Percentiles rank a stretch among this genome's conserved stretches.
Conservation (phyloP, 1,140 invertebrate species). For the Drosophila pallidifrons region DNA sequence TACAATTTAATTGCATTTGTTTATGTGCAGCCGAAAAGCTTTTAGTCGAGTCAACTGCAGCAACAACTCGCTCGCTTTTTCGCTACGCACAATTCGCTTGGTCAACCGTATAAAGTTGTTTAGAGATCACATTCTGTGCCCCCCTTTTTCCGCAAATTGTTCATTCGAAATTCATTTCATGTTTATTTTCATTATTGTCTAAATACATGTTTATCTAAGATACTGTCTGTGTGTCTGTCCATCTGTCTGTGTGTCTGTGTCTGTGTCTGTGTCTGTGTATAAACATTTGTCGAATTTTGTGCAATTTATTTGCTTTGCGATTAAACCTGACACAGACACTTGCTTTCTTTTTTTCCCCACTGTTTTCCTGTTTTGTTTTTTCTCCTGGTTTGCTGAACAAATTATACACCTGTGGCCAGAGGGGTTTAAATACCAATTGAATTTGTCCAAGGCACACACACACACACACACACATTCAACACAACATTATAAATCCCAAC, state of each 20-base stretch:
- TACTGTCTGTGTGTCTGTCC: background rate
- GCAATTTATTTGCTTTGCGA: slow-evolving; percentile 56
- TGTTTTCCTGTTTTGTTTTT: no score
- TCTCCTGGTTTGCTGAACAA: background rate
- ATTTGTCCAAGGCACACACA: no score
- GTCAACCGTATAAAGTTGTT: slow-evolving; percentile 33
- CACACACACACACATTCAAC: no score
- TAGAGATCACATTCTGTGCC: slow-evolving; percentile 24
- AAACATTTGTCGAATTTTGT: slow-evolving; percentile 32
- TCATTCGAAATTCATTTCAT: slow-evolving; percentile 13
- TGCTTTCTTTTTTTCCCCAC: background rate
- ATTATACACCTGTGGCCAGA: slow-evolving; percentile 1
- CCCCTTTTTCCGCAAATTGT: background rate
- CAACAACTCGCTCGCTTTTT: background rate
- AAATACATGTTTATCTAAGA: background rate
- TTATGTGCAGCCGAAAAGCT: slow-evolving; percentile 26
- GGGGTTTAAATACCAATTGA: no score
- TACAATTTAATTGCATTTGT: slow-evolving; percentile 74
- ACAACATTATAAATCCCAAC: no score
- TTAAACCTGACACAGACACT: slow-evolving; percentile 34
- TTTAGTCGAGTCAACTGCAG: slow-evolving; percentile 13
- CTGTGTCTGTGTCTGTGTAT: slow-evolving; percentile 13
- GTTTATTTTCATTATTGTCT: slow-evolving; percentile 18
- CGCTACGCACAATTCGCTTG: slow-evolving; percentile 22
- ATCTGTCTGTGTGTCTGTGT: background rate